Percentiles rank a stretch among this genome's conserved stretches.
phyloP scores from a whole-genome alignment of 2,797 vertebrate genomes.

The Gymnothorax javanicus region DNA sequence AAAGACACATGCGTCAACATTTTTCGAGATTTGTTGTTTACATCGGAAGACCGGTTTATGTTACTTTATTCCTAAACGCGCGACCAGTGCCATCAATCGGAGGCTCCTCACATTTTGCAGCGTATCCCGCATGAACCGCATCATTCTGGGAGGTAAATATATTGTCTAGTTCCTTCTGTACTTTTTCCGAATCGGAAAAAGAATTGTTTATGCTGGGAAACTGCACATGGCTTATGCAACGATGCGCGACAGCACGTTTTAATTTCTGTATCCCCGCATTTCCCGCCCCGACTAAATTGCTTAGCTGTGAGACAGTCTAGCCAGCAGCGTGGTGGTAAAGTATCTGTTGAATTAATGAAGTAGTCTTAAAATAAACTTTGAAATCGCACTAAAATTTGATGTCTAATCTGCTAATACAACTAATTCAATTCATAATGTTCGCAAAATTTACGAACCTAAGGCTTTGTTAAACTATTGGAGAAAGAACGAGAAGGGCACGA shows the following conservation, averaged over 20 bases:
- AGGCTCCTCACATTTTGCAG: conserved; percentile 61
- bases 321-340: neutral
- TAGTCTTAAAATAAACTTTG: conserved; percentile 29
- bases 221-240: conserved; percentile 21
- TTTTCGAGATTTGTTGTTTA: neutral
- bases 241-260: conserved; percentile 51
- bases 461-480: conserved; percentile 47
- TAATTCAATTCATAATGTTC: neutral
- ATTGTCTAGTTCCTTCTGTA: conserved; percentile 32
- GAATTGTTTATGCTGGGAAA: conserved; percentile 54
- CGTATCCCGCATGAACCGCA: conserved; percentile 69
- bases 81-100: conserved; percentile 67
- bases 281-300: neutral
- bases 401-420: neutral
- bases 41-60: conserved; percentile 11
- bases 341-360: conserved; percentile 20
- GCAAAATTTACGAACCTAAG: conserved; percentile 27
- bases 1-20: conserved; percentile 2
- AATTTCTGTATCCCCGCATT: neutral
- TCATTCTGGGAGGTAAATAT: conserved; percentile 74
- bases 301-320: neutral
- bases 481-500: conserved; percentile 71
- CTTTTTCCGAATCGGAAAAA: conserved; percentile 58
- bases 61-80: conserved; percentile 10
- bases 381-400: conserved; percentile 2